These are phyloP conservation scores for Nycticryphes semicollaris DNA, from an alignment of 2,113 vertebrate species.

Conservation along the genomic window DNA sequence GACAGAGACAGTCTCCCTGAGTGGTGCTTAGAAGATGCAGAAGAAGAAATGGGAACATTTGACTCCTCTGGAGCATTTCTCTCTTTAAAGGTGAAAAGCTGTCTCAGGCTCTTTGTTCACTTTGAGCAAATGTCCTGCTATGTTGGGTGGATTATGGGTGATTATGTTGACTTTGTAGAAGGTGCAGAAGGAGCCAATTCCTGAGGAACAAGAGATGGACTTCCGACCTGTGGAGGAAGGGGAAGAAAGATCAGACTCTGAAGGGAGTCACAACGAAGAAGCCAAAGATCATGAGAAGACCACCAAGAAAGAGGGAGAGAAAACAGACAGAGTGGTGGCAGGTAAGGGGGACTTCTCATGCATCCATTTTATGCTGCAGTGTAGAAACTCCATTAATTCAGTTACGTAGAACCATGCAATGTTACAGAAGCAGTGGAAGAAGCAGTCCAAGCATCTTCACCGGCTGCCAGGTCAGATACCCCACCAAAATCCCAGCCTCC, in stretches of 20 bases:
- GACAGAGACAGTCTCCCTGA: constrained; percentile 95
- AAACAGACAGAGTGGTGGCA: constrained; percentile 57
- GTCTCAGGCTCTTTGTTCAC: background rate
- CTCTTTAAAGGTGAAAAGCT: constrained; percentile 86
- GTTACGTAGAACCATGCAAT: constrained; percentile 23
- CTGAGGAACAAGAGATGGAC: constrained; percentile 95
- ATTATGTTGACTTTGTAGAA: constrained; percentile 76
- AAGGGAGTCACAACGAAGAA: constrained; percentile 84
- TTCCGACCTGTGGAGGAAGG: constrained; percentile 90
- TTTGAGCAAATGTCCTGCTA: background rate
- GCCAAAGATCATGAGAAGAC: constrained; percentile 87
- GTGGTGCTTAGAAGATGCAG: constrained; percentile 97
- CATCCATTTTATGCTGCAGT: background rate
- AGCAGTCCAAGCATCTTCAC: constrained; percentile 58
- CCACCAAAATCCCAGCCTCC: constrained; percentile 72
- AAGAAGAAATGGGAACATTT: constrained; percentile 97
- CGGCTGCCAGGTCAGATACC: constrained; percentile 66
- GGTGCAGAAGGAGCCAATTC: constrained; percentile 93
- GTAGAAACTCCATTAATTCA: background rate
- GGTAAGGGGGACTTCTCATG: constrained; percentile 34
- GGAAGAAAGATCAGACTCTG: constrained; percentile 87
- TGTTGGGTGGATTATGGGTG: background rate
- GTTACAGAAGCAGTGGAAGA: constrained; percentile 77
- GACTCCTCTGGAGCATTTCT: constrained; percentile 97
- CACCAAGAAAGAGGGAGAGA: constrained; percentile 77